Evolutionary conservation across 2,113 vertebrate genomes (phyloP).

Genomic region (Myrmecophaga tridactyla): DNA sequence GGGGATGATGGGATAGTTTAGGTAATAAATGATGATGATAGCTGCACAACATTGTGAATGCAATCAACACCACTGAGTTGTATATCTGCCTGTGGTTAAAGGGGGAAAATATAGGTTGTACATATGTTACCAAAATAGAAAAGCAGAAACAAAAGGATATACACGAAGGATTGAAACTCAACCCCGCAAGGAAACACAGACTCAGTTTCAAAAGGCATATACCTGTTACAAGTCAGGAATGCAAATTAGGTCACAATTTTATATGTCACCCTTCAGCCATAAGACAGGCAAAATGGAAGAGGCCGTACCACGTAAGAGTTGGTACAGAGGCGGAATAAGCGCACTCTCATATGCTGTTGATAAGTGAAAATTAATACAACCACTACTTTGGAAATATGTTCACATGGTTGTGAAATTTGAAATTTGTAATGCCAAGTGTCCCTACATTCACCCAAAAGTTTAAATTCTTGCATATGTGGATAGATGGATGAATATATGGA

Average conservation of each 20-base stretch:
- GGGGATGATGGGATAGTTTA: too few relatives aligned
- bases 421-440: neutral
- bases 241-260: neutral
- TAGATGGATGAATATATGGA: neutral
- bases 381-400: neutral
- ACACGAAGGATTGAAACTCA: neutral
- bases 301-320: too few relatives aligned
- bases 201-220: neutral
- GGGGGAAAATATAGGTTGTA: too few relatives aligned
- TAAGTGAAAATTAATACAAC: neutral
- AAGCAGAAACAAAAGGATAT: too few relatives aligned
- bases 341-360: neutral
- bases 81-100: too few relatives aligned
- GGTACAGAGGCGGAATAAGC: rapidly evolving
- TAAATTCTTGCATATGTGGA: neutral
- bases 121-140: too few relatives aligned
- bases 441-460: neutral
- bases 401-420: neutral
- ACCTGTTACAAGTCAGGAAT: neutral
- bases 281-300: neutral
- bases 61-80: too few relatives aligned
- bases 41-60: too few relatives aligned
- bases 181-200: neutral
- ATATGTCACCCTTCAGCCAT: neutral
- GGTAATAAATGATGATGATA: too few relatives aligned